Evolutionary conservation across 53 echinoderm and acorn worm species (phyloP).

Genomic region (Astropecten irregularis): DNA sequence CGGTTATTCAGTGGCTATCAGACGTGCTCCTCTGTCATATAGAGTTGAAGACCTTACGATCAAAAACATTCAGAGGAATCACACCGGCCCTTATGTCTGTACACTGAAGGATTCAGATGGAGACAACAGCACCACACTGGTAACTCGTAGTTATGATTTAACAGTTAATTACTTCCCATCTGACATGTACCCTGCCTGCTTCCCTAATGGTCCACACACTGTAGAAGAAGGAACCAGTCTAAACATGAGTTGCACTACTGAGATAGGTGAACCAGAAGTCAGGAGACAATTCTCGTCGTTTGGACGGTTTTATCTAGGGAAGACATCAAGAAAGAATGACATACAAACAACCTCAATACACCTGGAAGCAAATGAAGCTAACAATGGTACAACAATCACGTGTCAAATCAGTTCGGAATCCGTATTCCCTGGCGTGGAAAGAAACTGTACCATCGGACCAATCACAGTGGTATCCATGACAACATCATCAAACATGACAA

Average conservation of each 20-base stretch:
- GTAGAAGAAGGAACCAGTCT: too few species aligned
- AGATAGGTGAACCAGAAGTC: not conserved
- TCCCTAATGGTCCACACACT: too few species aligned
- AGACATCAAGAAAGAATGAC: not conserved
- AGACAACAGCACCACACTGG: not conserved
- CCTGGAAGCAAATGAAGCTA: not conserved
- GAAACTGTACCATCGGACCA: constrained; percentile 8
- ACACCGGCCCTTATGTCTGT: not conserved
- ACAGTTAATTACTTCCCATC: too few species aligned
- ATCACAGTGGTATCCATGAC: not conserved
- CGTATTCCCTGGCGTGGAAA: not conserved
- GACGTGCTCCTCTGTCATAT: not conserved
- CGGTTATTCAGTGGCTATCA: too few species aligned
- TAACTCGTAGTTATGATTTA: constrained; percentile 2
- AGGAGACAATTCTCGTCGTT: not conserved
- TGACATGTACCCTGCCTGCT: too few species aligned
- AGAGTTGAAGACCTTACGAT: not conserved
- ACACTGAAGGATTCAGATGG: too few species aligned
- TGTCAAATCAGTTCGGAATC: not conserved
- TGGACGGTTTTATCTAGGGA: not conserved
- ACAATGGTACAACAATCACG: not conserved
- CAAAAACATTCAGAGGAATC: not conserved
- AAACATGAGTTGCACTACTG: constrained; percentile 17
- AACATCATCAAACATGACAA: not conserved
- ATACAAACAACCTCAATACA: not conserved